Conservation (phyloP, 2,888 invertebrate species). For the Sesamia inferens region DNA sequence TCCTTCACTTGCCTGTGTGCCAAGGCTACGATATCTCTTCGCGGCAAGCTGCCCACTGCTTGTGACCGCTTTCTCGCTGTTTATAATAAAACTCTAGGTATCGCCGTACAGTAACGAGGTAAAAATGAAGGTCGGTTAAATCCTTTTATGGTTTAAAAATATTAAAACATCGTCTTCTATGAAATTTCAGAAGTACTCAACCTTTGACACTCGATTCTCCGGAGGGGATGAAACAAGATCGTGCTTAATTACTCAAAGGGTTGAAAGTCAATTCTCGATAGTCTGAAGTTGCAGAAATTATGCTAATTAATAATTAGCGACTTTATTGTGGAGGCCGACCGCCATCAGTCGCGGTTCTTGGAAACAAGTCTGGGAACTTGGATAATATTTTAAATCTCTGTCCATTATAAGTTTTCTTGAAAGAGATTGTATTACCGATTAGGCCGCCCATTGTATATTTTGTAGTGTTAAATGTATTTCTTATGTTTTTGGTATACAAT, state of each 20-base stretch:
- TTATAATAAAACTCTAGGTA: too few relatives aligned
- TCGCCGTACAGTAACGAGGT: not conserved
- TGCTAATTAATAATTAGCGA: conserved; percentile 56
- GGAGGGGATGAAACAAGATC: conserved; percentile 47
- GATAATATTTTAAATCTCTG: conserved; percentile 20
- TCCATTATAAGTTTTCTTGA: too few relatives aligned
- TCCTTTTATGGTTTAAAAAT: conserved; percentile 30
- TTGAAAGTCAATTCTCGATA: conserved; percentile 52
- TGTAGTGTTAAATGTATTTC: too few relatives aligned
- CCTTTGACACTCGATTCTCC: conserved; percentile 29
- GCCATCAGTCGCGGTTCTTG: not conserved
- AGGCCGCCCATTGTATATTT: too few relatives aligned
- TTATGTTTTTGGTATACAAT: too few relatives aligned
- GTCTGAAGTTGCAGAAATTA: conserved; percentile 48
- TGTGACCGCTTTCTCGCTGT: too few relatives aligned
- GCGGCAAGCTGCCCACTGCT: too few relatives aligned
- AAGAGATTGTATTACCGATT: too few relatives aligned
- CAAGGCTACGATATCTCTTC: too few relatives aligned
- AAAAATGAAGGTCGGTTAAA: conserved; percentile 3
- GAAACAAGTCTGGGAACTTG: conserved; percentile 24
- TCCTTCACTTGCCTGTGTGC: too few relatives aligned
- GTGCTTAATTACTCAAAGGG: conserved; percentile 47
- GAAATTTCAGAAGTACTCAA: conserved; percentile 25
- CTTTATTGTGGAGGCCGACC: conserved; percentile 41
- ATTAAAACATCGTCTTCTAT: conserved; percentile 13